Base-by-base conservation (phyloP, 2,888 invertebrate species). In the Pediacus dermestoides region DNA sequence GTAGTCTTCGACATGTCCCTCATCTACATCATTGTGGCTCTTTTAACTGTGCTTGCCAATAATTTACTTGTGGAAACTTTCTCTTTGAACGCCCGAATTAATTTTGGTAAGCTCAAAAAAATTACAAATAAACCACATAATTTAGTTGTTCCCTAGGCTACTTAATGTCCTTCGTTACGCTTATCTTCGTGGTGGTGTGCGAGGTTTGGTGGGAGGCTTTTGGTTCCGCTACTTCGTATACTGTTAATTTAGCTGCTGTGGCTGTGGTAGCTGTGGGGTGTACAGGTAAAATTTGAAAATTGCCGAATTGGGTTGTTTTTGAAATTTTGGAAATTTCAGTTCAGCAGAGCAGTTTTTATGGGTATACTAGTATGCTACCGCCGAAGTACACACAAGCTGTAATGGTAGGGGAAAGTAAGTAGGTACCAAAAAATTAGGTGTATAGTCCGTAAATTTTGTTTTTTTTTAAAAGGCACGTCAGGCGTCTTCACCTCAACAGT, bases 301-400 rank as follows among this genome's bases (percentile, higher is more conserved):
- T 27, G 25, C 30, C 12, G 15, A 22, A 16, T 7, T 28, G 28
- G 34, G 2, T 23, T 31, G n/a, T 11, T 28, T 21, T 34, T 37
- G 16, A 34, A 16, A 6, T 8, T 18, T 6, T 18, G 4, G 18
- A 18, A 18, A 8, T 64, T 62, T 26, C 60, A 75, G 85, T 93
- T 39, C 93, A 93, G 68, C 93, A 93, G 66, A 91, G 91, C 1
- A 92, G 92, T 61, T 93, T 92, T 70, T 93, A 93, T 64, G 93
- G 93, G 2, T 92, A 90, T 65, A 89, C 92, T 1, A 90, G 91
- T 42, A 92, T 92, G 81, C 72, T 93, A 45, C 93, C 93, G 12
- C 82, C 86, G 46, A 74, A 85, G 48, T 93, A 92, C 60, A 93
- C 92, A 0, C 92, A 93, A 67, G 92, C 93, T 16, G 90, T 93